phyloP scores from a whole-genome alignment of 1,140 invertebrate genomes.

The Macrobrachium nipponense region DNA sequence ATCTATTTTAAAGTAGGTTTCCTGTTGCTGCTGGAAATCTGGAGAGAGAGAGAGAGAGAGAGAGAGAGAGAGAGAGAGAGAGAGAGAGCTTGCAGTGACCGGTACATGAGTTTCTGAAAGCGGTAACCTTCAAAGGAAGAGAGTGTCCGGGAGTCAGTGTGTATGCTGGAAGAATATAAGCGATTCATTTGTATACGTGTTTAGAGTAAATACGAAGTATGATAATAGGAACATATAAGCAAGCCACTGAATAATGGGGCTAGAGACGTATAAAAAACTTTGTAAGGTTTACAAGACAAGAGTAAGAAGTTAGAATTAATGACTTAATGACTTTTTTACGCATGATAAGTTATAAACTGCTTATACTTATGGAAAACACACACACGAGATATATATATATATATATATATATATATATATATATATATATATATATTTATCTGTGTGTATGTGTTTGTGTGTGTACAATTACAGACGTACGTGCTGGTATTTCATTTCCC shows the following conservation, averaged over 20 bases:
- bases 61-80: slow-evolving; percentile 16
- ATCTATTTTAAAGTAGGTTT: no score
- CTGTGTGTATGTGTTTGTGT: not conserved
- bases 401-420: slow-evolving; percentile 6
- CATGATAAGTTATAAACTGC: no score
- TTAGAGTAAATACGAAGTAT: no score
- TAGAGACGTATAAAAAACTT: not conserved
- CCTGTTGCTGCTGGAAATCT: no score
- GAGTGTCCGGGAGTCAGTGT: slow-evolving; percentile 5
- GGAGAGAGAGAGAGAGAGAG: not conserved
- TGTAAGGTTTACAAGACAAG: not conserved
- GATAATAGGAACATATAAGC: no score
- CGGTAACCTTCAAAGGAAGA: not conserved
- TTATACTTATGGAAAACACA: no score
- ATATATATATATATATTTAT: not conserved
- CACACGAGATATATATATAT: not conserved
- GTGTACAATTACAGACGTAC: not conserved
- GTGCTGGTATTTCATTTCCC: not conserved
- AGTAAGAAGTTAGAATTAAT: no score
- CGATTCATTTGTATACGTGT: no score
- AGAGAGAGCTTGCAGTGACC: not conserved
- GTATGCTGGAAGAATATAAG: not conserved
- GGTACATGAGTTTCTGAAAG: not conserved
- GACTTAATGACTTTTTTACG: no score
- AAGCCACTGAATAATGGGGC: not conserved